Conservation (phyloP, 1,140 invertebrate species). For the Maniola jurtina region DNA sequence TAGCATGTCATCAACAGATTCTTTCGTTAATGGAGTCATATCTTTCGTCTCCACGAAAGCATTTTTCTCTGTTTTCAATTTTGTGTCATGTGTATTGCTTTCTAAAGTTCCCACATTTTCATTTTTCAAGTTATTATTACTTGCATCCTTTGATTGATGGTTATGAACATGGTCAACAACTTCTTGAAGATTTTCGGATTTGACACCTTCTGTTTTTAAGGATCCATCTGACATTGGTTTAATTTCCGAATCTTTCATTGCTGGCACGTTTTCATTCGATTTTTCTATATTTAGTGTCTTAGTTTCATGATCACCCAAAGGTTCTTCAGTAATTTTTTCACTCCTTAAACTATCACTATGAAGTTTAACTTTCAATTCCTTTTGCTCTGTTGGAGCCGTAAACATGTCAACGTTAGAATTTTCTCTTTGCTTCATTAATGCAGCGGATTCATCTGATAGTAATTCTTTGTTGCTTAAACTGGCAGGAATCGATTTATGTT, state of each 20-base stretch:
- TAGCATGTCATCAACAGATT: not conserved
- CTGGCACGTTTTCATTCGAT: not conserved
- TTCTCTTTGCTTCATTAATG: conserved; percentile 10
- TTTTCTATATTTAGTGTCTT: conserved; percentile 2
- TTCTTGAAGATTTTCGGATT: not conserved
- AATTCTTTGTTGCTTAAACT: not conserved
- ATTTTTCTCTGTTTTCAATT: not conserved
- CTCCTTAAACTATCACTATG: conserved; percentile 35
- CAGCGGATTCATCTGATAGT: not conserved
- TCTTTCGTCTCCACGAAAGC: not conserved
- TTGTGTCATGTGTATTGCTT: not conserved
- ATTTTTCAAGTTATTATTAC: not conserved
- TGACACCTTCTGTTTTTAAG: not conserved
- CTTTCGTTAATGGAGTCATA: not conserved
- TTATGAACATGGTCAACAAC: not conserved
- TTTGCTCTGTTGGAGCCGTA: conserved; percentile 32
- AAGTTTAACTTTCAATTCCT: conserved; percentile 31
- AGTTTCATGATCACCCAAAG: not conserved
- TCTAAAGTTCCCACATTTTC: not conserved
- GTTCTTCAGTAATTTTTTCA: conserved; percentile 2
- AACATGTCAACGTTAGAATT: conserved; percentile 25
- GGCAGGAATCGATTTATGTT: not conserved
- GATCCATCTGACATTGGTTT: not conserved
- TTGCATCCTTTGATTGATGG: not conserved
- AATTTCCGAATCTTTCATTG: conserved; percentile 5